These are phyloP conservation scores for Machimus atricapillus DNA, from an alignment of 2,888 invertebrate genomes.

Conservation along the genomic window DNA sequence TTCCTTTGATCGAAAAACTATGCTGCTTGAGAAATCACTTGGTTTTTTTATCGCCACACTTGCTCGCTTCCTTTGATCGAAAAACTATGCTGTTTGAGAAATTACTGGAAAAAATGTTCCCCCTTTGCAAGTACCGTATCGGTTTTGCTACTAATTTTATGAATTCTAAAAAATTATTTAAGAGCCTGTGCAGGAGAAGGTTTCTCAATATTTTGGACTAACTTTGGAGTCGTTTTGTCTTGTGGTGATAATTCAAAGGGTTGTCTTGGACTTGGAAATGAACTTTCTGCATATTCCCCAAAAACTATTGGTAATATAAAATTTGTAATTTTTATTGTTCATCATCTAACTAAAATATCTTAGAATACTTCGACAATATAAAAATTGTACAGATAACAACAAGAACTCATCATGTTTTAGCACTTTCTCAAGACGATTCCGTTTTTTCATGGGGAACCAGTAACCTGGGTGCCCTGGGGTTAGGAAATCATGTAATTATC, in stretches of 20 bases:
- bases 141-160: neutral
- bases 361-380: constrained; percentile 65
- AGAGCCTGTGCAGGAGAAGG: constrained; percentile 70
- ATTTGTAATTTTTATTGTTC: neutral
- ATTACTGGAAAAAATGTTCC: no score
- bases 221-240: constrained; percentile 72
- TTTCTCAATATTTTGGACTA: constrained; percentile 73
- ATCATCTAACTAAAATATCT: neutral
- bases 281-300: constrained; percentile 66
- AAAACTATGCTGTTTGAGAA: no score
- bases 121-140: no score
- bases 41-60: no score
- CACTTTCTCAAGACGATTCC: constrained; percentile 68
- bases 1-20: no score
- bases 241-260: constrained; percentile 72
- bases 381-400: constrained; percentile 69
- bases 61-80: no score
- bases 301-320: constrained; percentile 63
- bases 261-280: constrained; percentile 72
- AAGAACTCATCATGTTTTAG: constrained; percentile 71
- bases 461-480: constrained; percentile 67
- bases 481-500: constrained; percentile 56
- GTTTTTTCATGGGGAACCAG: constrained; percentile 74
- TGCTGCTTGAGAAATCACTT: no score
- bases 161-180: neutral